A percentile compares a stretch with the other conserved stretches of the same genome.
Evolutionary conservation across 2,888 invertebrate genomes (phyloP).

Genomic region (Dicranocentrus wangi): DNA sequence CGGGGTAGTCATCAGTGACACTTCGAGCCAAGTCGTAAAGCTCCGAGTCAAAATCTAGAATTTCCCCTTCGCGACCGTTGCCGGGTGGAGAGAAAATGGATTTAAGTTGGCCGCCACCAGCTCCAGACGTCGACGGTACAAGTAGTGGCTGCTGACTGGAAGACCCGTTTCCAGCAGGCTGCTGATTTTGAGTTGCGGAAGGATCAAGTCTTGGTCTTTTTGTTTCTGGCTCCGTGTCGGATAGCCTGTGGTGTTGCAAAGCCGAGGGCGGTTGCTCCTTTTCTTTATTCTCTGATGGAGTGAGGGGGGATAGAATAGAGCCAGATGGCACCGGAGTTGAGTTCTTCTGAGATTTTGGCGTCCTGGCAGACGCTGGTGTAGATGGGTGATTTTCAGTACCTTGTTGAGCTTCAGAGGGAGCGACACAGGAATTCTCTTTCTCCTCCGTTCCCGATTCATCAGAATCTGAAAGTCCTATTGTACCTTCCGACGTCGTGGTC

Average conservation of each 20-base stretch:
- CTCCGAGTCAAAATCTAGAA: constrained; percentile 72
- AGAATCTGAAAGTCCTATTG: constrained; percentile 69
- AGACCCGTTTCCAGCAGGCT: neutral
- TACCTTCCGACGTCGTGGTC: constrained; percentile 68
- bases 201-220: constrained; percentile 71
- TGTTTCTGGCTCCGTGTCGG: constrained; percentile 67
- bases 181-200: neutral
- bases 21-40: constrained; percentile 72
- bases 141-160: neutral
- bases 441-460: constrained; percentile 69
- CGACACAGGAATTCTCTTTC: constrained; percentile 69
- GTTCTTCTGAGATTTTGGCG: constrained; percentile 30
- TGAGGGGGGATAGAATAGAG: constrained; percentile 69
- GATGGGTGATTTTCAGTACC: neutral
- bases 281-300: constrained; percentile 69
- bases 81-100: constrained; percentile 72
- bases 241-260: constrained; percentile 3
- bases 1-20: constrained; percentile 70
- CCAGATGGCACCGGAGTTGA: constrained; percentile 22
- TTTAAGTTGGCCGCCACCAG: constrained; percentile 39
- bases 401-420: neutral
- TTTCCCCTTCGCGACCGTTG: constrained; percentile 65
- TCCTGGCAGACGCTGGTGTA: neutral
- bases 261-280: constrained; percentile 35
- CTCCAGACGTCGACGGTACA: constrained; percentile 25